Conservation (phyloP, 2,888 invertebrate species). For the Apodemia mormo region DNA sequence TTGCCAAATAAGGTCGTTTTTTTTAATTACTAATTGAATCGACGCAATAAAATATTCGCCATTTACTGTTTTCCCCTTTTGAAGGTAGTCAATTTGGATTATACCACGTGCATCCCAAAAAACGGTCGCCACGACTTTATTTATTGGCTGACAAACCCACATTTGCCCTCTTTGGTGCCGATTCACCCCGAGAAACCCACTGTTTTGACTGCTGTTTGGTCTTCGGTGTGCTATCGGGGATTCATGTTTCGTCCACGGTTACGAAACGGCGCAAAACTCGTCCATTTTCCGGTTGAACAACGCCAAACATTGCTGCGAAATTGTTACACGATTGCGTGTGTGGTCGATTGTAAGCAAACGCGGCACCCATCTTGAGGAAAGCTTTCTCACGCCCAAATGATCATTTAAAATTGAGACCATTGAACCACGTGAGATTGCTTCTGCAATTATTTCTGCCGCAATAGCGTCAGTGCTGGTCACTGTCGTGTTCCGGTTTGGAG, state of each 20-base stretch:
- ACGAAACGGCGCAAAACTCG: too few species aligned
- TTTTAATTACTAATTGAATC: conserved; percentile 8
- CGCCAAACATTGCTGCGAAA: conserved; percentile 1
- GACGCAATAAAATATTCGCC: conserved; percentile 18
- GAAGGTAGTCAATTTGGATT: conserved; percentile 15
- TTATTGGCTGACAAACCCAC: conserved; percentile 29
- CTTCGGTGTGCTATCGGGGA: too few species aligned
- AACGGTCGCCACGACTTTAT: conserved; percentile 37
- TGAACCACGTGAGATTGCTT: neutral
- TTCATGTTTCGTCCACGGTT: too few species aligned
- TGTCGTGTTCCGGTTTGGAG: too few species aligned
- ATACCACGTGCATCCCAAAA: conserved; percentile 29
- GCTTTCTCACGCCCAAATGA: conserved; percentile 3
- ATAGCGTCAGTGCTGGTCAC: too few species aligned
- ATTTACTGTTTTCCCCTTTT: conserved; percentile 17
- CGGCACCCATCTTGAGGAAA: neutral
- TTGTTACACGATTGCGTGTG: too few species aligned
- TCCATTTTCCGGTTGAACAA: too few species aligned
- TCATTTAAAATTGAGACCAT: conserved; percentile 18
- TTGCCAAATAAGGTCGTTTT: conserved; percentile 12
- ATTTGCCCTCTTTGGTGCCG: conserved; percentile 40
- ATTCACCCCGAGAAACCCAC: too few species aligned
- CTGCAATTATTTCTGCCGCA: neutral
- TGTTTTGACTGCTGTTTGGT: too few species aligned
- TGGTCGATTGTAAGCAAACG: too few species aligned